Base-by-base conservation (phyloP, 2,113 vertebrate species). In the Cervus canadensis region DNA sequence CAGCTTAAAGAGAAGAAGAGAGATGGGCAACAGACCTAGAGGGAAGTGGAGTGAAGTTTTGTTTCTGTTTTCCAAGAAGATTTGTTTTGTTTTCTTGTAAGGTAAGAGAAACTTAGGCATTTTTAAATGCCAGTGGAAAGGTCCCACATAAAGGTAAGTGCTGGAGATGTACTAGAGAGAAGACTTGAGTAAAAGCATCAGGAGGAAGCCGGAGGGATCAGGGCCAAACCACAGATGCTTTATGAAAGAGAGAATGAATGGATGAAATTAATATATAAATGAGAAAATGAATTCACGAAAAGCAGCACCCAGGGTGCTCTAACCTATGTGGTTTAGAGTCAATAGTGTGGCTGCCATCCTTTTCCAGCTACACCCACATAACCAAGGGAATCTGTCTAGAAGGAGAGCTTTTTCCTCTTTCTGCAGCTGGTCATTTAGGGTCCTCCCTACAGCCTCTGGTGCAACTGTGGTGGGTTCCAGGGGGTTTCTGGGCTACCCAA, bases 61-160 rank as follows among this genome's bases (percentile, higher is more conserved):
- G 17, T 40, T 87, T 83, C 7, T 43, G 40, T 21, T 21, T 45
- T 11, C 71, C 7, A 59, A 64, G 26, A 64, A 33, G 0, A 36
- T 54, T 52, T 33, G 21, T 74, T 96, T 97, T 59, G 71, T 84
- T 88, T 79, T 60, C 36, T 60, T 67, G 26, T 43, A 36, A 93
- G n/a, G 78, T 15, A 23, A 88, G 78, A 71, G 74, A 94, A 23
- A 93, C 5, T 2, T 23, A 6, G 79, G 14, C 36, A 26, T 78
- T 87, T 83, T 89, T 19, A 78, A 64, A 54, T 40, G 54, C 45
- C 13, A 12, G 12, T 57, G 48, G 30, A 33, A 91, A 84, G 10
- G 45, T 48, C 3, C 43, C 36, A 7, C 26, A 7, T 16, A 45
- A 56, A 56, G 60, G 8, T 40, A 64, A 56, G 45, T 15, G 45